Conservation (phyloP, 1,140 invertebrate species). For the Berghia stephanieae region DNA sequence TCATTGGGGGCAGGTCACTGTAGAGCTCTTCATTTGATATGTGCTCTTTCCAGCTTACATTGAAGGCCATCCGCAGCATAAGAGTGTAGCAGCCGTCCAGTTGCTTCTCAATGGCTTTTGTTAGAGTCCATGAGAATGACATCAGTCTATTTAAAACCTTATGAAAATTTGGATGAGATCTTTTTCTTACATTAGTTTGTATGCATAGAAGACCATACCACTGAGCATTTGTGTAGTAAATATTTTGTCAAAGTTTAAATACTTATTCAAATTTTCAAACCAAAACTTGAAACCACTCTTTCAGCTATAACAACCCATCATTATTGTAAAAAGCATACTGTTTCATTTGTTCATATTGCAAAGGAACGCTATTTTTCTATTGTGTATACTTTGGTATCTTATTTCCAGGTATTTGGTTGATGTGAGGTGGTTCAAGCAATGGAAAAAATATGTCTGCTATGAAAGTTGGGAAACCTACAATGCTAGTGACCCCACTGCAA, state of each 20-base stretch:
- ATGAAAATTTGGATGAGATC: too few species aligned
- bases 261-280: not conserved
- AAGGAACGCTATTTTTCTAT: not conserved
- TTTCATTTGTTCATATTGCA: not conserved
- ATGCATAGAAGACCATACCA: too few species aligned
- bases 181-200: too few species aligned
- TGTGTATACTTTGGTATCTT: too few species aligned
- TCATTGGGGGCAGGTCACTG: too few species aligned
- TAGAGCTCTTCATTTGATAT: too few species aligned
- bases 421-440: constrained; percentile 69
- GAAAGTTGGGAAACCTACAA: constrained; percentile 64
- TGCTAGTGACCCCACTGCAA: constrained; percentile 61
- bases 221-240: not conserved
- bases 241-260: not conserved
- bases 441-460: constrained; percentile 69
- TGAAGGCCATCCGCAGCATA: too few species aligned
- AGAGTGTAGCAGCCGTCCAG: too few species aligned
- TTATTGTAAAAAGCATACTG: not conserved
- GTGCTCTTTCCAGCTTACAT: too few species aligned
- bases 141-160: too few species aligned
- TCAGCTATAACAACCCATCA: not conserved
- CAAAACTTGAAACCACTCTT: not conserved
- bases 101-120: too few species aligned
- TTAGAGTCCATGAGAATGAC: too few species aligned
- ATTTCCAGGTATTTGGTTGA: constrained; percentile 68